Evolutionary conservation across 2,888 invertebrate species (phyloP), one percentile per base, ranked within the genome.

Genomic region (Zonitis immaculata): DNA sequence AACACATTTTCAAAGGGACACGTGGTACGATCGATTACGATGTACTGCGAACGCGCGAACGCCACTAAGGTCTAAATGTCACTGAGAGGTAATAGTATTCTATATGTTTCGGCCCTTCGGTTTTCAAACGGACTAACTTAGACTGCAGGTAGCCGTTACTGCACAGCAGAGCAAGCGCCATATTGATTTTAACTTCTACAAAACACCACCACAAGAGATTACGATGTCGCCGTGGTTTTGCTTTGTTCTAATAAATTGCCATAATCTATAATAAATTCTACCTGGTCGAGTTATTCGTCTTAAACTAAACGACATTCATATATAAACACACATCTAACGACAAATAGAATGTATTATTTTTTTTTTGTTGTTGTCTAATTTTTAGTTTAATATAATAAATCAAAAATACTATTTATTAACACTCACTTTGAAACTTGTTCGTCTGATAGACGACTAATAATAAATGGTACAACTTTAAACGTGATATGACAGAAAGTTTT

Each of bases 141-240:
- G 66, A 68, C 63, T 70, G 63, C 71, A 71, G 70, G 70, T 72
- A 72, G 69, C 69, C 64, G 59, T 69, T 69, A 68, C 68, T 68
- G 69, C 68, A 70, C 64, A 69, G 71, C 68, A 67, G 74, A 73
- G 74, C 75, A 74, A 66, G 75, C 74, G 74, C 74, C 74, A 74
- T 75, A 76, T 76, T 76, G 76, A 75, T 76, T 76, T 75, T 75
- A 74, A 73, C 64, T 68, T 67, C 62, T 56, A 44, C 26, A 52
- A 60, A 60, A 49, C 58, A 51, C 57, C 58, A 51, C 57, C 52
- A 53, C 44, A 54, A 57, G 57, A 57, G 52, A 59, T 57, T 59
- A 53, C 59, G 56, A 57, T 63, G 63, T 62, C 62, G 64, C 60
- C 56, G 54, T 57, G 54, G 51, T 58, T 58, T 56, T 56, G 59